A percentile compares a stretch with the other conserved stretches of the same genome.
These are phyloP conservation scores for Cuculus canorus DNA, from an alignment of 2,797 vertebrate species.

Conservation along the genomic window DNA sequence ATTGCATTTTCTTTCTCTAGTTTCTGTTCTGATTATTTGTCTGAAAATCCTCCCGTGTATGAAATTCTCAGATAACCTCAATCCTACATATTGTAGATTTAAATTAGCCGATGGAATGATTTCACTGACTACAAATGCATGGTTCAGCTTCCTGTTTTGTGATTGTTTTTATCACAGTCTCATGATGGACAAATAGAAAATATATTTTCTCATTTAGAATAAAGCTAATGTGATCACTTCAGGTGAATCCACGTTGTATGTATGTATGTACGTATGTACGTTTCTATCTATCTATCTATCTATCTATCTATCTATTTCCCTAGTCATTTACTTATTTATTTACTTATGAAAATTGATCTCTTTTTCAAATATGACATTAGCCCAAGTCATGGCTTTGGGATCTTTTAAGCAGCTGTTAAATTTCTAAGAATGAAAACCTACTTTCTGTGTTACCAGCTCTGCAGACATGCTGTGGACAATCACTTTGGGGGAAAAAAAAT, in stretches of 20 bases:
- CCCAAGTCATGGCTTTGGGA: not conserved
- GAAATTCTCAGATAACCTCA: conserved; percentile 29
- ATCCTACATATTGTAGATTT: conserved; percentile 17
- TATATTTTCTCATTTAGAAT: conserved; percentile 22
- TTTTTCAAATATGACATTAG: conserved; percentile 37
- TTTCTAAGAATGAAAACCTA: conserved; percentile 17
- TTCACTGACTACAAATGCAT: not conserved
- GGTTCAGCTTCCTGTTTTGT: not conserved
- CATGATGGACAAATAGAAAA: not conserved
- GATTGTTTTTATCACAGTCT: not conserved
- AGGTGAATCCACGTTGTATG: conserved; percentile 14
- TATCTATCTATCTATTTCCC: no score
- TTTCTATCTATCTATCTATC: no score
- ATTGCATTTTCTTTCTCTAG: conserved; percentile 17
- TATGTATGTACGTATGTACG: not conserved
- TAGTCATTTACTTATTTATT: no score
- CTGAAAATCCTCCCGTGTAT: not conserved
- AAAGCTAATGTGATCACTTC: conserved; percentile 38
- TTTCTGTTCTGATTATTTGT: conserved; percentile 17
- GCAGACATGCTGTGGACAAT: not conserved
- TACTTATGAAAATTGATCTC: not conserved
- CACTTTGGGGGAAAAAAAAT: not conserved
- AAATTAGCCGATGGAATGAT: conserved; percentile 31
- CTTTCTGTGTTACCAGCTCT: not conserved
- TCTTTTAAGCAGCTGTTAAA: conserved; percentile 40